A percentile compares a stretch with the other conserved stretches of the same genome.
Conservation (phyloP, 2,113 vertebrate species). For the Artemisiospiza belli region DNA sequence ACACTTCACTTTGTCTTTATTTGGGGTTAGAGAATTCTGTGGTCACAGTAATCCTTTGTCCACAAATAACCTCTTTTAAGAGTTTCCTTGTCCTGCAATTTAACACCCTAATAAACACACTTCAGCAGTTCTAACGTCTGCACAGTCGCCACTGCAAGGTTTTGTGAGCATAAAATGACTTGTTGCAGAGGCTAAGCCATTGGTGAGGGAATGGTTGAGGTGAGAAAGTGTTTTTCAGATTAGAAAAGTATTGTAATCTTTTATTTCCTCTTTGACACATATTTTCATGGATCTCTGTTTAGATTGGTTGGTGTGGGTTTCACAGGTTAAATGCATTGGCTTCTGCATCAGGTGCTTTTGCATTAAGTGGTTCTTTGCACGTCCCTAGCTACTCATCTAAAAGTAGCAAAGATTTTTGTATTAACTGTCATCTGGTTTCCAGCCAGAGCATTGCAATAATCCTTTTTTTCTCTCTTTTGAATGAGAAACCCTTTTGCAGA, state of each 20-base stretch:
- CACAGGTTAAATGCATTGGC: not conserved
- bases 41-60: conserved; percentile 23
- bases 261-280: not conserved
- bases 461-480: not conserved
- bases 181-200: not conserved
- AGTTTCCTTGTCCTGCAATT: not conserved
- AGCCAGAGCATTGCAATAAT: not conserved
- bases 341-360: not conserved
- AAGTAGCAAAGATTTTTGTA: not conserved
- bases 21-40: not conserved
- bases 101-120: not conserved
- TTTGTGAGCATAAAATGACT: not conserved
- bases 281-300: not conserved
- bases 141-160: not conserved
- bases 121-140: not conserved
- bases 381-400: not conserved
- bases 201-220: not conserved
- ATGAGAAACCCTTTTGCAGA: not conserved
- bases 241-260: not conserved
- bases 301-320: not conserved
- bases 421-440: not conserved
- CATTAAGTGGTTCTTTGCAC: not conserved
- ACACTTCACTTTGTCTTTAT: not conserved
- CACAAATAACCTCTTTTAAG: not conserved
- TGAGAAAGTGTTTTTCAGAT: not conserved